Evolutionary conservation across 2,113 vertebrate genomes (phyloP), one percentile per base, ranked within the genome.

Genomic region (Bungarus multicinctus): DNA sequence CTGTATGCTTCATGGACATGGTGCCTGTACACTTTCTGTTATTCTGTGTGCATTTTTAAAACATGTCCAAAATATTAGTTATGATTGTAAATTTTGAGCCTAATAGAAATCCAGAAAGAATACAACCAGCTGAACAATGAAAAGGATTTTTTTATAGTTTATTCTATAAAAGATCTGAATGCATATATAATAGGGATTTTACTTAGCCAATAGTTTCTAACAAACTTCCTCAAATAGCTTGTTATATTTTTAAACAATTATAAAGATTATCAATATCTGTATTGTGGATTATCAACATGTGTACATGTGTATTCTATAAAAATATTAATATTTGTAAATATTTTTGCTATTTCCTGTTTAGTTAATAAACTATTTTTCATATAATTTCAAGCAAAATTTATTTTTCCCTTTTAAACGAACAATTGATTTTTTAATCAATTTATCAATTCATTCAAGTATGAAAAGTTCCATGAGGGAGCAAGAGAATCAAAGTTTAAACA

Each of bases 171-270:
- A 0, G 20, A 27, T 1, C 20, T 87, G 91, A 85, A 39, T 93
- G 94, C 74, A 64, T 3, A 30, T 57, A 92, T 92, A 58, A 93
- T 89, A 93, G 91, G 89, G 87, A 89, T 52, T 94, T 88, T 52
- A 92, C 85, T 94, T 54, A 94, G 45, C 89, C 92, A 94, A 69
- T 94, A 89, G 93, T 64, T 90, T 89, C 47, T 86, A 95, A 93
- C 85, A 94, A 74, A 94, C 64, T 94, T 81, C 90, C 90, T 91
- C 39, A 30, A 74, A 95, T 93, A 0, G 6, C 18, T 85, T 58
- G 89, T 92, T 69, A 94, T 94, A 45, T 87, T 85, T 87, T 69
- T 89, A 39, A 81, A 74, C n/a, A 81, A 81, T 39, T 39, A 39
- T 81, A 81, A 39, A 3, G 6, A 81, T 81, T 81, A 22, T 39